phyloP scores from a whole-genome alignment of 2,113 vertebrate species.

The Tauraco erythrolophus region DNA sequence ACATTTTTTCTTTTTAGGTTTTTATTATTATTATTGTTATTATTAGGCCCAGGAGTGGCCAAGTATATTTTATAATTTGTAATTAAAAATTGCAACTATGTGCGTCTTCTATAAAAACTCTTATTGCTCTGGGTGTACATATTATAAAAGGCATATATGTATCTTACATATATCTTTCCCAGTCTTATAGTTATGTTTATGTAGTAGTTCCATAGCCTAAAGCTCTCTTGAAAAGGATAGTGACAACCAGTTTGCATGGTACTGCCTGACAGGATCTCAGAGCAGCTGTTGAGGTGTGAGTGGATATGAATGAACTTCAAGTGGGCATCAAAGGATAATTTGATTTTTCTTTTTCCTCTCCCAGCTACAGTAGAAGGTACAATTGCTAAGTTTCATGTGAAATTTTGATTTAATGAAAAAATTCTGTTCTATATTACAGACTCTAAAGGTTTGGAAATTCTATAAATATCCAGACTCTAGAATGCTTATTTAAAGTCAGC shows the following conservation, averaged over 20 bases:
- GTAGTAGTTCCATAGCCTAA: not conserved
- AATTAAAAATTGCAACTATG: not conserved
- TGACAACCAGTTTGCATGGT: not conserved
- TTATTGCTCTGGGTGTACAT: not conserved
- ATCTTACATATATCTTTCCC: not conserved
- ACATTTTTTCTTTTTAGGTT: not conserved
- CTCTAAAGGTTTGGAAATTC: not conserved
- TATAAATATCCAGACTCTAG: not conserved
- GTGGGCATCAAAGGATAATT: not conserved
- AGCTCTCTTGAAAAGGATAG: not conserved
- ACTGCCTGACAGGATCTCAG: not conserved
- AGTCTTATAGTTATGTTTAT: not conserved
- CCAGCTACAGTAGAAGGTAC: not conserved
- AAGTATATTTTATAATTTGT: not conserved
- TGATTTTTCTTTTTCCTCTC: not conserved
- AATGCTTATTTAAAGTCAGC: not conserved
- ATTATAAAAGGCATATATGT: not conserved
- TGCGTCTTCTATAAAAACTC: not conserved
- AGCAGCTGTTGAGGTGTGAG: not conserved
- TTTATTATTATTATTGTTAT: not conserved
- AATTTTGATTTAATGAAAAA: not conserved
- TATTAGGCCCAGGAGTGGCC: not conserved
- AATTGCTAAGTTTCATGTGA: not conserved
- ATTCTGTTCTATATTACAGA: not conserved
- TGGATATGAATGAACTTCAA: not conserved